Percentiles rank a stretch among this genome's conserved stretches.
Evolutionary conservation across 2,113 vertebrate genomes (phyloP).

Genomic region (Theristicus caerulescens): DNA sequence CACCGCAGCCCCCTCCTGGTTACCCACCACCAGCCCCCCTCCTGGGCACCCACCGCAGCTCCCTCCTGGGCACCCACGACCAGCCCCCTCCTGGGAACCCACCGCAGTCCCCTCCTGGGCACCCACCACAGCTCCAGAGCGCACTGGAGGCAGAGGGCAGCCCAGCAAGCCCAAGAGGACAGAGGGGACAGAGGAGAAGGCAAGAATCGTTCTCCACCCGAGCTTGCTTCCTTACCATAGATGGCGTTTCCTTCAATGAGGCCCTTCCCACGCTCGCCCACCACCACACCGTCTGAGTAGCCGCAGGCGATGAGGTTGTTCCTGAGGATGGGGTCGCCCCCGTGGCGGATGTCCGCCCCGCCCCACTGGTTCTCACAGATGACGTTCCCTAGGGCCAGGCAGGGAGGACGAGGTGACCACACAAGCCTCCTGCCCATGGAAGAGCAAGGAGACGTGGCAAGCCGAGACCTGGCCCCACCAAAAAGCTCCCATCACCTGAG

Average conservation of each 20-base stretch:
- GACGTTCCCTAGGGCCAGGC: conserved; percentile 79
- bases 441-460: not conserved
- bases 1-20: not conserved
- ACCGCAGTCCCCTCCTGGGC: not conserved
- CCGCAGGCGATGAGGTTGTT: conserved; percentile 91
- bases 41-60: too few relatives aligned
- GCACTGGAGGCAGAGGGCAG: too few relatives aligned
- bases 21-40: not conserved
- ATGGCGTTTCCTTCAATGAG: conserved; percentile 90
- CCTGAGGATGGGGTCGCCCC: conserved; percentile 83
- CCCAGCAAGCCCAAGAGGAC: not conserved
- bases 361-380: conserved; percentile 93
- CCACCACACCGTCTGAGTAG: conserved; percentile 87
- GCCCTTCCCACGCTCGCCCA: conserved; percentile 86
- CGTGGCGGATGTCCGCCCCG: conserved; percentile 86
- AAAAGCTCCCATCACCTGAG: accelerated
- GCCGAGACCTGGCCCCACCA: not conserved
- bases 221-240: conserved; percentile 75
- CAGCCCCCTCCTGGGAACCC: not conserved
- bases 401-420: not conserved
- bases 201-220: accelerated
- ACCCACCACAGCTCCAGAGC: not conserved
- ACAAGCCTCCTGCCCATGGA: accelerated
- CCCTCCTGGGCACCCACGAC: not conserved
- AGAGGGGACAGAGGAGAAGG: not conserved